phyloP scores from a whole-genome alignment of 2,888 invertebrate genomes.

The Laspeyria flexula region DNA sequence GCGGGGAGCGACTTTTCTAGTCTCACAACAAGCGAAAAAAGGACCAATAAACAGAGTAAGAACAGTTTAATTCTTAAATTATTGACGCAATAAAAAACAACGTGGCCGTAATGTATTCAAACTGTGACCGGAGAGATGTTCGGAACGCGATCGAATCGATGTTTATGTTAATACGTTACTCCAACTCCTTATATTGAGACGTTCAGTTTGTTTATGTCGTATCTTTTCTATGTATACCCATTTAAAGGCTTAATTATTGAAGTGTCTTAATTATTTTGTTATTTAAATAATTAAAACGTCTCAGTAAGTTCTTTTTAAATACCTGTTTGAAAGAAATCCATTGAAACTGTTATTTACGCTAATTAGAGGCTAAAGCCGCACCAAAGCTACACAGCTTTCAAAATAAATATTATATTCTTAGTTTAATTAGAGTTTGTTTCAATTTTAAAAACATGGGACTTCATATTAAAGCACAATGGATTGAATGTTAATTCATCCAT shows the following conservation, averaged over 20 bases:
- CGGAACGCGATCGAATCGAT: slow-evolving; percentile 68
- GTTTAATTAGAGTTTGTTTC: no score
- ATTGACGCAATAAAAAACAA: slow-evolving; percentile 77
- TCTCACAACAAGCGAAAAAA: slow-evolving; percentile 44
- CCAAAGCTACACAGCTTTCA: no score
- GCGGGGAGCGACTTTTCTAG: slow-evolving; percentile 51
- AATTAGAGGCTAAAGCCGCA: background rate
- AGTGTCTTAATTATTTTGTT: slow-evolving; percentile 49
- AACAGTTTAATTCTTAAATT: slow-evolving; percentile 77
- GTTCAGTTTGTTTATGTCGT: slow-evolving; percentile 69
- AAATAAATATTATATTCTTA: no score
- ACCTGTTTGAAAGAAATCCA: background rate
- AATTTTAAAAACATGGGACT: no score
- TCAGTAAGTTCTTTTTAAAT: background rate
- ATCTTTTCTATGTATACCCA: slow-evolving; percentile 53
- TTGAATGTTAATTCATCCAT: slow-evolving; percentile 9
- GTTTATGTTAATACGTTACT: slow-evolving; percentile 77
- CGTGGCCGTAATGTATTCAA: slow-evolving; percentile 74
- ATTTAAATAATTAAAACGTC: slow-evolving; percentile 22
- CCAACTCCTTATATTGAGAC: slow-evolving; percentile 71
- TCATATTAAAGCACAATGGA: slow-evolving; percentile 6
- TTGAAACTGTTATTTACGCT: background rate
- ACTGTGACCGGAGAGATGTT: slow-evolving; percentile 68
- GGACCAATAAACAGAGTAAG: slow-evolving; percentile 47
- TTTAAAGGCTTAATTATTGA: slow-evolving; percentile 66